phyloP scores from a whole-genome alignment of 2,113 vertebrate genomes.

The Ondatra zibethicus region DNA sequence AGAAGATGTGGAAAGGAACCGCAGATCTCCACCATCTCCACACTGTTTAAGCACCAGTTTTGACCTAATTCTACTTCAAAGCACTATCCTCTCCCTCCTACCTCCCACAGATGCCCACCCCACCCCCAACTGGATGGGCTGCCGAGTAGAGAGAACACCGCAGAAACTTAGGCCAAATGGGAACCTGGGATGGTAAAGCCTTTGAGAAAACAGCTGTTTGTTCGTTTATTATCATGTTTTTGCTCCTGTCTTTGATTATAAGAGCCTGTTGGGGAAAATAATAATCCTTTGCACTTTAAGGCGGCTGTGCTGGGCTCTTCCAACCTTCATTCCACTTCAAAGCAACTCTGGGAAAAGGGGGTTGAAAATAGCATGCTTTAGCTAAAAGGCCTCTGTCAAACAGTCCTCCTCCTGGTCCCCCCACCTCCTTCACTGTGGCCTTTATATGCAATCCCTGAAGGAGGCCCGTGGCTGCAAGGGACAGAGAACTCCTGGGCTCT shows the following conservation, averaged over 20 bases:
- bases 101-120: slow-evolving; percentile 66
- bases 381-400: neutral
- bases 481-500: neutral
- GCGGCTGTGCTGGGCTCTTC: neutral
- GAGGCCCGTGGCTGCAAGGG: neutral
- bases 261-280: slow-evolving; percentile 18
- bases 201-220: slow-evolving; percentile 77
- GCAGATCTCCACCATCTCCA: slow-evolving; percentile 9
- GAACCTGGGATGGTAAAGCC: slow-evolving; percentile 40
- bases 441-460: neutral
- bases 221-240: slow-evolving; percentile 39
- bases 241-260: slow-evolving; percentile 54
- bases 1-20: slow-evolving; percentile 32
- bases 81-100: slow-evolving; percentile 41
- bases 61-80: slow-evolving; percentile 77
- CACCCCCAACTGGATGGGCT: neutral
- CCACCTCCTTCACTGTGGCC: neutral
- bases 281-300: neutral
- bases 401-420: neutral
- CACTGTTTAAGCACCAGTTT: slow-evolving; percentile 57
- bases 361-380: neutral
- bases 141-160: slow-evolving; percentile 47
- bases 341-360: neutral
- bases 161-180: slow-evolving; percentile 25
- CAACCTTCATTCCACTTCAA: neutral